Conservation (phyloP, 1,140 invertebrate species). For the Thaumatotibia leucotreta region DNA sequence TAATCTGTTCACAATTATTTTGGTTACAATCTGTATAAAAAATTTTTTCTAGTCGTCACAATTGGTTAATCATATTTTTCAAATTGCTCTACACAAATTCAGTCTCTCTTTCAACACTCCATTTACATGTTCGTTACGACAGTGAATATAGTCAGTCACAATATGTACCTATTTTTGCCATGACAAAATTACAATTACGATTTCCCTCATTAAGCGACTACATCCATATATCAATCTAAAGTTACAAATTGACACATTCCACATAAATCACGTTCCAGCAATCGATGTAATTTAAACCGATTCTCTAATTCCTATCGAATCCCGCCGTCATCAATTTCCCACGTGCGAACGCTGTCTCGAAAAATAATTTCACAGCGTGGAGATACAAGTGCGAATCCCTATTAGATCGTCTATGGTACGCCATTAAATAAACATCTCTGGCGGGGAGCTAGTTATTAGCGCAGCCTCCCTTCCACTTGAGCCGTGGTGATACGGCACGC, state of each 20-base stretch:
- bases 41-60: too few relatives aligned
- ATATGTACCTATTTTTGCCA: too few relatives aligned
- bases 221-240: background rate
- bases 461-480: slow-evolving; percentile 62
- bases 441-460: slow-evolving; percentile 67
- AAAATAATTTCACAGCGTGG: slow-evolving; percentile 48
- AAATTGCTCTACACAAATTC: too few relatives aligned
- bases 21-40: too few relatives aligned
- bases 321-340: background rate
- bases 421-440: slow-evolving; percentile 75
- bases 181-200: too few relatives aligned
- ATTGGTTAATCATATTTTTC: too few relatives aligned
- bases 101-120: too few relatives aligned
- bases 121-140: too few relatives aligned
- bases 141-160: too few relatives aligned
- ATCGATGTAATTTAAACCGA: background rate
- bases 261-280: background rate
- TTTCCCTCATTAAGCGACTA: background rate
- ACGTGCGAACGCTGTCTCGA: slow-evolving; percentile 20
- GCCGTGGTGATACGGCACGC: slow-evolving; percentile 68
- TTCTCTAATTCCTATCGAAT: background rate
- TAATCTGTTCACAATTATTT: too few relatives aligned
- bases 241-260: background rate
- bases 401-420: slow-evolving; percentile 67
- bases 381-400: slow-evolving; percentile 55